Base-by-base conservation (phyloP, 2,113 vertebrate species). In the Thalassarche chlororhynchos region DNA sequence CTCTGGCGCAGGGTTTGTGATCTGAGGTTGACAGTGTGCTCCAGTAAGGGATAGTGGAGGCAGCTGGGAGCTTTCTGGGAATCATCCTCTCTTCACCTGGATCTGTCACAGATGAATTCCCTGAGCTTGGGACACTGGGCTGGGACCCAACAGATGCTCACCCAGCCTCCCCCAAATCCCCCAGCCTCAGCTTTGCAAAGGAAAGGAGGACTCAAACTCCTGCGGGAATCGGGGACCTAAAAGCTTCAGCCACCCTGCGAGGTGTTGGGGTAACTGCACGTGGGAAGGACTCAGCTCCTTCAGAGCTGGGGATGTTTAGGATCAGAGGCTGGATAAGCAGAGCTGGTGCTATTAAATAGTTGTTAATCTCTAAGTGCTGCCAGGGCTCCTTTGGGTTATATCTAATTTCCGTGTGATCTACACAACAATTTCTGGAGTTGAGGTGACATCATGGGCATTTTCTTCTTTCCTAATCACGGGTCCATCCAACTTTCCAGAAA, bases 211-310 rank as follows among this genome's bases (percentile, higher is more conserved):
- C 6, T 8, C 25, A 36, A 32, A 52, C 19, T 49, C 31, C 55
- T 1, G 2, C 3, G 5, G 54, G 51, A 14, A 40, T 3, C 0
- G 2, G 49, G 16, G 16, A 29, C 12, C 21, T 29, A 5, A 84
- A 80, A 54, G 23, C 23, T 32, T 66, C 6, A 1, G 57, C 10
- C 1, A 21, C 5, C 24, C 28, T 6, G 7, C 4, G 40, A 65
- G 47, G 16, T 13, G 12, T 17, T 52, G 6, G 51, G 46, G 20
- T 5, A 40, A 11, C 10, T 1, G 21, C 17, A 25, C 0, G 1
- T 32, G 49, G 60, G 71, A 29, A 69, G 36, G 34, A 13, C 49
- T 51, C 12, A 0, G 54, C 18, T 34, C 28, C 60, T 31, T 28
- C 26, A 4, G 42, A 3, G 29, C 26, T 14, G 38, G 36, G n/a